Evolutionary conservation across 2,113 vertebrate genomes (phyloP), one percentile per base, ranked within the genome.

Genomic region (Nycticorax nycticorax): DNA sequence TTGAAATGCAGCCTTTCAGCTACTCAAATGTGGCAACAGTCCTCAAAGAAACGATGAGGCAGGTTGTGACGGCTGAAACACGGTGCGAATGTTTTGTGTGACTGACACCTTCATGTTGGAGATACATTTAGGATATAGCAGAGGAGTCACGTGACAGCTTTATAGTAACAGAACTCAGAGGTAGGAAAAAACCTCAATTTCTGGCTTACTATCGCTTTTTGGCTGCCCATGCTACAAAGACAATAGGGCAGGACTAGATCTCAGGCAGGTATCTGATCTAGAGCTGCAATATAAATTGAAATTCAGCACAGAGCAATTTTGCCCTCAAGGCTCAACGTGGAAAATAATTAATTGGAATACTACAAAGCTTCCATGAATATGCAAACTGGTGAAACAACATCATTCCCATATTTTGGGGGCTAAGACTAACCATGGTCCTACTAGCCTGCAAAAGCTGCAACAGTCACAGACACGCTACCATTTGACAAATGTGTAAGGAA

Each of bases 31-130:
- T 5, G 14, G 37, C 48, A 50, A 27, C 35, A 35, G 13, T 41
- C 37, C 52, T 73, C 53, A 53, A 45, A 45, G 45, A 73, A 66
- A 72, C 0, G 0, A 16, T 10, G 22, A 1, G 2, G 47, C n/a
- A 76, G 63, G 48, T 12, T 32, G 35, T 43, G 32, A 56, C 50
- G 66, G 59, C 37, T 73, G 33, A 79, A 79, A 59, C n/a, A 47
- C 37, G 26, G 37, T 2, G 15, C 24, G 43, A 64, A 59, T 2
- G 1, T 24, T 59, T 8, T n/a, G n/a, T 30, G 14, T 4, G 33
- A 6, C 73, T 3, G 24, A 35, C 80, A 50, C 22, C 26, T 55
- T 55, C 33, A 22, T 6, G 17, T 3, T 41, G 57, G 50, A 52
- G 41, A 63, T 30, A 48, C 4, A 30, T 74, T 52, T 33, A 79